Evolutionary conservation across 2,888 invertebrate species (phyloP), one percentile per base, ranked within the genome.

Genomic region (Coelinius sp.): DNA sequence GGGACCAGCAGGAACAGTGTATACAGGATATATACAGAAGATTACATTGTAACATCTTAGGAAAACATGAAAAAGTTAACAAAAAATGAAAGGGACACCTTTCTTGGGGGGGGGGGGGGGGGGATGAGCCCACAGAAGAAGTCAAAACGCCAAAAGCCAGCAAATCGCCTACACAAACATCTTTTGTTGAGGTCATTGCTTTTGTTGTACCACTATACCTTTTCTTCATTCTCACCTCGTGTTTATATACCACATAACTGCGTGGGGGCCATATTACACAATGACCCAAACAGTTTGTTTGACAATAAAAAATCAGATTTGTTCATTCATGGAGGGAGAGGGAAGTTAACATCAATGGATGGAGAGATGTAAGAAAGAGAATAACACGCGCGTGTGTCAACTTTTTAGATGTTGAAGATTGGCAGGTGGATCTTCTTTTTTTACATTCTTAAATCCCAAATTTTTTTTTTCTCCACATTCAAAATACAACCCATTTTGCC

Each of bases 61-160:
- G 22, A 49, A 66, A 59, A 46, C 71, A 76, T 75, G 59, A 25
- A 71, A 22, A 20, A 14, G 35, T 73, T 56, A 20, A 44, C 10
- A 52, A 12, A 10, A 52, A 25, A 52, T 35, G 53, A 24, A 56
- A 49, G 24, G 52, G 44, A 63, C 59, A 59, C 31, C 66, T 71
- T 67, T 67, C n/a, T 41, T 63, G 17, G 46, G 65, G 41, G 4
- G 59, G 27, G 22, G 20, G 35, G 59, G 31, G 5, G 63, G 22
- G n/a, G n/a, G n/a, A n/a, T n/a, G n/a, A n/a, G n/a, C n/a, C 22
- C 24, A 22, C 82, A 80, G 84, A 81, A 74, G 84, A 59, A 65
- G 27, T 75, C 73, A 71, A 75, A 67, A 74, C 70, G 69, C 76
- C n/a, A n/a, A 74, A 71, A 71, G 73, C 73, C 71, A 73, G 52